A percentile compares a stretch with the other conserved stretches of the same genome.
These are phyloP conservation scores for Maniola jurtina DNA, from an alignment of 1,140 invertebrate genomes.

Conservation along the genomic window DNA sequence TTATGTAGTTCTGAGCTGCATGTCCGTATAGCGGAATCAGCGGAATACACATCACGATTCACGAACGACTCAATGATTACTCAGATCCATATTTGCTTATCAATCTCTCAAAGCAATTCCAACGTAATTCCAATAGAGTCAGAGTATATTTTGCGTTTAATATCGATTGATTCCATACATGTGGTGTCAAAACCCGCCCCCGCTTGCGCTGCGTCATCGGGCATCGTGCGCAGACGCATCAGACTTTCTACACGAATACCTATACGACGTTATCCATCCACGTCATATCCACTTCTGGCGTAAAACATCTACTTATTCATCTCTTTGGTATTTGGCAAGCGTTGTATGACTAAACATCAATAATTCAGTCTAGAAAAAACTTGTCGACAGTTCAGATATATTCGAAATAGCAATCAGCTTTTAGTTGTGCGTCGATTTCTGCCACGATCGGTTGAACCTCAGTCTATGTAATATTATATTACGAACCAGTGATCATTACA, in stretches of 20 bases:
- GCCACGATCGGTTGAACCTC: not conserved
- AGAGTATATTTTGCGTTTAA: slow-evolving; percentile 19
- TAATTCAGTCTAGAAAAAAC: not conserved
- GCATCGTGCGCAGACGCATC: slow-evolving; percentile 38
- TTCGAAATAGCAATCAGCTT: slow-evolving; percentile 4
- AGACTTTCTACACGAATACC: slow-evolving; percentile 23
- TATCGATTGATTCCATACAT: slow-evolving; percentile 36
- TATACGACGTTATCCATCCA: slow-evolving; percentile 16
- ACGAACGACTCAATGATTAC: slow-evolving; percentile 23
- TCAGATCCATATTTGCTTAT: slow-evolving; percentile 37
- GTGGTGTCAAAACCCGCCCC: slow-evolving; percentile 46
- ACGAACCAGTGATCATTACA: no score
- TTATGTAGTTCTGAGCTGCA: not conserved
- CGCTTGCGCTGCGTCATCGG: slow-evolving; percentile 47
- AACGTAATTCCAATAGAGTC: not conserved
- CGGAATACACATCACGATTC: no score
- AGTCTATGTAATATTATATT: not conserved
- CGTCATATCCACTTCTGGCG: slow-evolving; percentile 41
- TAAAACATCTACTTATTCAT: slow-evolving; percentile 19
- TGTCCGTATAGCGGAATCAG: slow-evolving; percentile 9
- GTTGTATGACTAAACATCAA: slow-evolving; percentile 17
- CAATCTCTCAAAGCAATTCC: not conserved
- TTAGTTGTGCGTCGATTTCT: slow-evolving; percentile 13
- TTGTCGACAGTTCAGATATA: slow-evolving; percentile 1
- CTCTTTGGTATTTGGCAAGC: slow-evolving; percentile 13